These are phyloP conservation scores for Teleogryllus occipitalis DNA, from an alignment of 1,140 invertebrate species.

Conservation along the genomic window DNA sequence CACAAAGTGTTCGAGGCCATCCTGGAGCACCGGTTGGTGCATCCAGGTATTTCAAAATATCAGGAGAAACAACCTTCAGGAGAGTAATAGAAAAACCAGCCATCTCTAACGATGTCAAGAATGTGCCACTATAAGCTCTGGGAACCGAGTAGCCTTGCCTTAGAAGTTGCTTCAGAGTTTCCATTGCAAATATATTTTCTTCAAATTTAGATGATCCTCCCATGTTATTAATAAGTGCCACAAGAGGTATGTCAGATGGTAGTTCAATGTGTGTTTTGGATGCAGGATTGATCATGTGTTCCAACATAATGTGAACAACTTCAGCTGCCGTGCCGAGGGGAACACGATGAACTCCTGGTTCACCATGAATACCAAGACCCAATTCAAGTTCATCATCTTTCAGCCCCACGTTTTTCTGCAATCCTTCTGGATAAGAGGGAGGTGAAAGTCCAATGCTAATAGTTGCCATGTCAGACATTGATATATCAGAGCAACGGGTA, in stretches of 20 bases:
- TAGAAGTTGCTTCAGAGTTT: slow-evolving; percentile 41
- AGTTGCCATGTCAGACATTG: slow-evolving; percentile 25
- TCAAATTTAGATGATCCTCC: slow-evolving; percentile 51
- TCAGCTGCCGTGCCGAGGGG: slow-evolving; percentile 37
- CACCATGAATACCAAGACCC: slow-evolving; percentile 17
- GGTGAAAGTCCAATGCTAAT: slow-evolving; percentile 27
- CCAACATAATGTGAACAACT: slow-evolving; percentile 37
- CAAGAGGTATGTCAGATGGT: slow-evolving; percentile 37
- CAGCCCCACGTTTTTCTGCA: slow-evolving; percentile 25
- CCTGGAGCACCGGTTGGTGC: slow-evolving; percentile 35
- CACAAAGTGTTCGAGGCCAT: slow-evolving; percentile 33
- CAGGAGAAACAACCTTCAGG: slow-evolving; percentile 38
- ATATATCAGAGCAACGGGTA: not conserved
- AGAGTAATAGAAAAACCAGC: slow-evolving; percentile 55
- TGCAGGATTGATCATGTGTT: slow-evolving; percentile 29
- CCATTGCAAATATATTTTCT: slow-evolving; percentile 48
- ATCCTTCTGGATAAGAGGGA: slow-evolving; percentile 10
- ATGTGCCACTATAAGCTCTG: slow-evolving; percentile 47
- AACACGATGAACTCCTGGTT: slow-evolving; percentile 8
- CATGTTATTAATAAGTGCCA: slow-evolving; percentile 54
- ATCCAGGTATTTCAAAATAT: slow-evolving; percentile 38
- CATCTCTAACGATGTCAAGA: slow-evolving; percentile 54
- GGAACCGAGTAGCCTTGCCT: slow-evolving; percentile 37
- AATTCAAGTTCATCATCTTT: slow-evolving; percentile 44
- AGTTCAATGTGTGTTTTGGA: slow-evolving; percentile 12